phyloP scores from a whole-genome alignment of 1,140 invertebrate species.

The Dufourea novaeangliae region DNA sequence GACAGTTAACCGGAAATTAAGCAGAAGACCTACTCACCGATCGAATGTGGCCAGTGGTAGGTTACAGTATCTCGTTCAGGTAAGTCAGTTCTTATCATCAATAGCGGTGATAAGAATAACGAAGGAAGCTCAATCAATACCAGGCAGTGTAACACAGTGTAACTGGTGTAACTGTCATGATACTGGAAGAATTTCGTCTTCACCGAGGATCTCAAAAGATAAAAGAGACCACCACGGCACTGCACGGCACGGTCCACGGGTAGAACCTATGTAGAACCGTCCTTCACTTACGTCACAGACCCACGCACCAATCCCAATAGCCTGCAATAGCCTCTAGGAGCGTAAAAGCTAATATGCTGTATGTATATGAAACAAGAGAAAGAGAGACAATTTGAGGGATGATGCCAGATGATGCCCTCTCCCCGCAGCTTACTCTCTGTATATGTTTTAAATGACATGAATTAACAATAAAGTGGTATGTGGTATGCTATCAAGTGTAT shows the following conservation, averaged over 20 bases:
- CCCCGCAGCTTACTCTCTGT: not conserved
- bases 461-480: not conserved
- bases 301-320: conserved; percentile 23
- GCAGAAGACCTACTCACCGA: conserved; percentile 52
- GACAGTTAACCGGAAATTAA: conserved; percentile 45
- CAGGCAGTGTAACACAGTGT: no score
- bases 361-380: no score
- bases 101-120: not conserved
- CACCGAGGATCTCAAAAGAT: conserved; percentile 22
- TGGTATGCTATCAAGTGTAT: not conserved
- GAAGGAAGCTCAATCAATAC: not conserved
- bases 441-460: not conserved
- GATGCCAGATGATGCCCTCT: no score
- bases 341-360: not conserved
- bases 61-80: not conserved
- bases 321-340: not conserved
- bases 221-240: conserved; percentile 27
- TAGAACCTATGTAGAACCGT: conserved; percentile 26
- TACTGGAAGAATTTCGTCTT: conserved; percentile 11
- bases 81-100: conserved; percentile 34
- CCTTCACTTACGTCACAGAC: conserved; percentile 32
- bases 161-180: conserved; percentile 35
- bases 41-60: conserved; percentile 29
- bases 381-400: not conserved
- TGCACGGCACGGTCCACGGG: conserved; percentile 15